phyloP scores from a whole-genome alignment of 2,113 vertebrate genomes.

The Phalacrocorax aristotelis region DNA sequence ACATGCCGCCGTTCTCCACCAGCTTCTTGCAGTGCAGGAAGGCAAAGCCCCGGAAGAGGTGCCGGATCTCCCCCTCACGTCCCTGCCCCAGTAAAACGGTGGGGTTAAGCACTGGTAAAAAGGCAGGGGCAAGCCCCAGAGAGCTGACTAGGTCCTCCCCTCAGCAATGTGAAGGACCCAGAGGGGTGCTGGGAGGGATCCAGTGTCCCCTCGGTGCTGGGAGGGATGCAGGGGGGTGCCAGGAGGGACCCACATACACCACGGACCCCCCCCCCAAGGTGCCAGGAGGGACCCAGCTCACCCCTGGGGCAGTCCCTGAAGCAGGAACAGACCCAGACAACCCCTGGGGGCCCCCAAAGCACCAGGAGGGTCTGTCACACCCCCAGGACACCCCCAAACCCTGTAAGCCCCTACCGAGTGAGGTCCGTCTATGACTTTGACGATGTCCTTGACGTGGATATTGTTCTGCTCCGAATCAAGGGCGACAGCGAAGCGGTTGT shows the following conservation, averaged over 20 bases:
- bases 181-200: background rate
- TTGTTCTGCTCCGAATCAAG: conserved; percentile 96
- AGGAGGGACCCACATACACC: background rate
- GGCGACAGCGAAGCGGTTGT: conserved; percentile 92
- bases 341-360: too few relatives aligned
- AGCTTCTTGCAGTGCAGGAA: conserved; percentile 98
- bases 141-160: background rate
- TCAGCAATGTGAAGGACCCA: background rate
- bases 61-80: conserved; percentile 91
- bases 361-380: accelerated
- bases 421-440: conserved; percentile 95
- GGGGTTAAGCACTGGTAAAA: background rate
- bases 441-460: conserved; percentile 94
- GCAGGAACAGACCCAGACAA: background rate
- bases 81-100: conserved; percentile 66
- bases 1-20: conserved; percentile 96
- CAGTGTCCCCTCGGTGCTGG: background rate
- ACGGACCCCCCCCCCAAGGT: too few relatives aligned
- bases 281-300: background rate
- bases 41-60: conserved; percentile 88
- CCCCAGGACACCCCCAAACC: background rate
- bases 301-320: background rate
- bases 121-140: accelerated
- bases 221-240: background rate
- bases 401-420: conserved; percentile 80